Percentiles rank a stretch among this genome's conserved stretches.
These are phyloP conservation scores for Drosophila tristis DNA, from an alignment of 1,140 invertebrate species.

Conservation along the genomic window DNA sequence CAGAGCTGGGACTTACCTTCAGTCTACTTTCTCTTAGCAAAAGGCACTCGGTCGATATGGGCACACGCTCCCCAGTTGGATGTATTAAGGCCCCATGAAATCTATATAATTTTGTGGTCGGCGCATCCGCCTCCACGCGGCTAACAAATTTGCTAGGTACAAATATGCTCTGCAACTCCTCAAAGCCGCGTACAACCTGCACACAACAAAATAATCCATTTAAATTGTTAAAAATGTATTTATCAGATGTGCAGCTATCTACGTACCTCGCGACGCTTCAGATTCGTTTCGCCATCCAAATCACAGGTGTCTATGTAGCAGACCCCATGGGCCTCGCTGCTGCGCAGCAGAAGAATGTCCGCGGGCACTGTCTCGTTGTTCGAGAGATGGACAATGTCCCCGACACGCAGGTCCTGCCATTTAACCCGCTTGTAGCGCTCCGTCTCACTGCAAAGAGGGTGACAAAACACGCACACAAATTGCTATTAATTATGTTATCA, in stretches of 20 bases:
- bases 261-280: conserved; percentile 95
- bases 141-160: conserved; percentile 93
- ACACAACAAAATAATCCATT: conserved; percentile 8
- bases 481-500: conserved; percentile 6
- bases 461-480: neutral
- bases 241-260: neutral
- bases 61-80: conserved; percentile 90
- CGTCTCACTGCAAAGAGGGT: conserved; percentile 87
- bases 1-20: conserved; percentile 89
- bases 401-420: conserved; percentile 96
- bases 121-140: conserved; percentile 94
- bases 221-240: neutral
- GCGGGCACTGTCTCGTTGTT: conserved; percentile 99
- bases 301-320: conserved; percentile 99
- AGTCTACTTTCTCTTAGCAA: conserved; percentile 96
- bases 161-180: conserved; percentile 89
- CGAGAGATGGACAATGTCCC: conserved; percentile 97
- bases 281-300: conserved; percentile 99
- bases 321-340: conserved; percentile 96
- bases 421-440: conserved; percentile 93
- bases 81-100: conserved; percentile 96
- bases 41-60: conserved; percentile 96
- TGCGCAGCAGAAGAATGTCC: conserved; percentile 95
- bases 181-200: conserved; percentile 84
- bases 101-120: conserved; percentile 97